phyloP scores from a whole-genome alignment of 1,140 invertebrate genomes.

The Anastrepha ludens region DNA sequence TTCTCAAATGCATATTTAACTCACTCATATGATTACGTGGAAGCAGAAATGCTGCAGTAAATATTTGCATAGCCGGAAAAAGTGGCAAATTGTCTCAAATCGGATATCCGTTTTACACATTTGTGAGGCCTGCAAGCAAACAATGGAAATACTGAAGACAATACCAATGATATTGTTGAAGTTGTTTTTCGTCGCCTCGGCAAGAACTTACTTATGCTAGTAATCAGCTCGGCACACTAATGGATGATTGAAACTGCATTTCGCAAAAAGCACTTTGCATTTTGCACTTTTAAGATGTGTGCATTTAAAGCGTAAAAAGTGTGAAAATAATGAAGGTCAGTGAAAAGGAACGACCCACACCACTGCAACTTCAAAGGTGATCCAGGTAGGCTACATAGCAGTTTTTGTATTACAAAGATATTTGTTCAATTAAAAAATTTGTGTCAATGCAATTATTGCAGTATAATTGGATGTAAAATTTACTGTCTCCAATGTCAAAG shows the following conservation, averaged over 20 bases:
- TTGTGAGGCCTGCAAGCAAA: not conserved
- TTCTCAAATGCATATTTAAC: not conserved
- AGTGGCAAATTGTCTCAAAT: slow-evolving; percentile 18
- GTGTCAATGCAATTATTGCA: too few relatives aligned
- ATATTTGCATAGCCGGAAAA: slow-evolving; percentile 2
- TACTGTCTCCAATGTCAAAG: too few relatives aligned
- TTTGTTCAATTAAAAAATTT: too few relatives aligned
- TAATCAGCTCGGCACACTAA: slow-evolving; percentile 8
- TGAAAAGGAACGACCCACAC: too few relatives aligned
- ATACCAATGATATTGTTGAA: not conserved
- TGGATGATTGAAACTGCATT: not conserved
- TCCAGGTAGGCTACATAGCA: too few relatives aligned
- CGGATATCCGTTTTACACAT: slow-evolving; percentile 2
- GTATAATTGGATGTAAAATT: too few relatives aligned
- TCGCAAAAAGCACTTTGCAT: not conserved
- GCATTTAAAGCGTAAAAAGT: too few relatives aligned
- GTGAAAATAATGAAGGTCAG: too few relatives aligned
- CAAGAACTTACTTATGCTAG: slow-evolving; percentile 3
- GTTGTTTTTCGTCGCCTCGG: not conserved
- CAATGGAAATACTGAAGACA: not conserved
- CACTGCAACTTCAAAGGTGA: too few relatives aligned
- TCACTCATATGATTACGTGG: not conserved
- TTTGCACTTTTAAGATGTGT: too few relatives aligned
- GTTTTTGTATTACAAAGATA: too few relatives aligned
- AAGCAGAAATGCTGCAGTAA: not conserved